Conservation (phyloP, 2,888 invertebrate species). For the Coronaproctus castanopsis region DNA sequence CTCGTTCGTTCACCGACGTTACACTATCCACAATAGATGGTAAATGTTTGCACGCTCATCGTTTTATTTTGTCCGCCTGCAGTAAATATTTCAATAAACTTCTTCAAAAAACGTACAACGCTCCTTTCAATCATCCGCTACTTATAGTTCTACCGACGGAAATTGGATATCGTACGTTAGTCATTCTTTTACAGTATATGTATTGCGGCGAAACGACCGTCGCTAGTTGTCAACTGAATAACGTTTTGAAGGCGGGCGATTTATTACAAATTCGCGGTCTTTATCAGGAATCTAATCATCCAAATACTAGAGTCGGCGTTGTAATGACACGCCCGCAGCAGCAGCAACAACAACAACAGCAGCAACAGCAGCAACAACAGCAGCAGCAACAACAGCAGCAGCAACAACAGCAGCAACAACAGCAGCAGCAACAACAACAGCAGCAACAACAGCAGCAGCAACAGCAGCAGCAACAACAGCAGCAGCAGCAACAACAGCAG, state of each 20-base stretch:
- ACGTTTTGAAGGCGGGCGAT: conserved; percentile 61
- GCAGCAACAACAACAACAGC: neutral
- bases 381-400: neutral
- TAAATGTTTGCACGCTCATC: conserved; percentile 62
- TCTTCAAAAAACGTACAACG: conserved; percentile 25
- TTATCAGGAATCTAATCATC: conserved; percentile 46
- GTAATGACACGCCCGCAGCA: too few relatives aligned
- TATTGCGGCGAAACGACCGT: conserved; percentile 68
- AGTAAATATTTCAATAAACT: conserved; percentile 42
- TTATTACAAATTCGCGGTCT: conserved; percentile 59
- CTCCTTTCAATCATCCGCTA: conserved; percentile 24
- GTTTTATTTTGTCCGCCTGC: conserved; percentile 64
- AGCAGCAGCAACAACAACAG: neutral
- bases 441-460: neutral
- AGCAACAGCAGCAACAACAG: neutral
- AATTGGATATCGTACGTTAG: conserved; percentile 55
- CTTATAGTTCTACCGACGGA: conserved; percentile 59
- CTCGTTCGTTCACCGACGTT: conserved; percentile 64
- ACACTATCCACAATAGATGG: conserved; percentile 58
- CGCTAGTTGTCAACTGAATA: conserved; percentile 61
- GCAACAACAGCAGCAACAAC: too few relatives aligned
- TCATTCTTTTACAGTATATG: conserved; percentile 68
- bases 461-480: neutral
- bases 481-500: neutral
- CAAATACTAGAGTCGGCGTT: too few relatives aligned